A percentile compares a stretch with the other conserved stretches of the same genome.
phyloP scores from a whole-genome alignment of 2,797 vertebrate genomes.

The Limosa lapponica region DNA sequence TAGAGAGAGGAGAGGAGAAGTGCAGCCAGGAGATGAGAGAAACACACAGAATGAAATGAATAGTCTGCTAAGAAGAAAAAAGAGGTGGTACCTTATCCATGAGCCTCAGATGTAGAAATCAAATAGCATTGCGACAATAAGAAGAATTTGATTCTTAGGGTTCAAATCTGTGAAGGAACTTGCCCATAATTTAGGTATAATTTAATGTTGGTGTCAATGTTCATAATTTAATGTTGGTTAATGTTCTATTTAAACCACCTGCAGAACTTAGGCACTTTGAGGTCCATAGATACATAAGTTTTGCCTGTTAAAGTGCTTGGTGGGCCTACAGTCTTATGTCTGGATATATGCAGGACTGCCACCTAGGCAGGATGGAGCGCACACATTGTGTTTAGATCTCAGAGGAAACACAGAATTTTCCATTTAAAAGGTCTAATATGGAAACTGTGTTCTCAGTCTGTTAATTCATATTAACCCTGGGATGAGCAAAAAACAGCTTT shows the following conservation, averaged over 20 bases:
- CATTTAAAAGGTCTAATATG: neutral
- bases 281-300: neutral
- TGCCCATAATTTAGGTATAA: neutral
- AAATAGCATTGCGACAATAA: neutral
- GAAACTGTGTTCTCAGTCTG: neutral
- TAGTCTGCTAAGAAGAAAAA: neutral
- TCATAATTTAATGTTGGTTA: neutral
- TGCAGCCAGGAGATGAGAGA: neutral
- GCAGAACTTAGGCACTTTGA: neutral
- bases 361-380: neutral
- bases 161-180: neutral
- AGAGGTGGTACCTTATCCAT: neutral
- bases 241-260: neutral
- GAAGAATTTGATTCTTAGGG: neutral
- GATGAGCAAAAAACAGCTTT: neutral
- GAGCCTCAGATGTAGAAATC: neutral
- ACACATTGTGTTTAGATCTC: neutral
- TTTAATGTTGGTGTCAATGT: neutral
- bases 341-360: neutral
- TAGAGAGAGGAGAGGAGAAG: neutral
- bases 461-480: neutral
- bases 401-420: neutral
- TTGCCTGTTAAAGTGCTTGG: neutral
- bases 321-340: neutral
- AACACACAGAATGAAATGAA: neutral